A percentile compares a stretch with the other conserved stretches of the same genome.
phyloP scores from a whole-genome alignment of 2,797 vertebrate genomes.

The Molossus alvarezi region DNA sequence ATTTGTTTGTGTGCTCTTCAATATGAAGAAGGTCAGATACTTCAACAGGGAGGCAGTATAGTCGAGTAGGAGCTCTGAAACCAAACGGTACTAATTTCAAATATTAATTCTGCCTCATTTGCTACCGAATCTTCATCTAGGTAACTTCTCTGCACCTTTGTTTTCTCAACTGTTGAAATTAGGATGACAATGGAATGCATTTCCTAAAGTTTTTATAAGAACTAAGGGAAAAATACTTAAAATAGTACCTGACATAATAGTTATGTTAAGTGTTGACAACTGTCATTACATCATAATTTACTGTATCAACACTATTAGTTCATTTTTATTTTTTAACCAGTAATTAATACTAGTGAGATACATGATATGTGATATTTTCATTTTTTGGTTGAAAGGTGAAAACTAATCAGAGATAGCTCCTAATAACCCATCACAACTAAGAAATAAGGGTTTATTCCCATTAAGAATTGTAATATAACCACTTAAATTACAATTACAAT shows the following conservation, averaged over 20 bases:
- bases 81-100: not conserved
- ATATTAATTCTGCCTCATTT: not conserved
- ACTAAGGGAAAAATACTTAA: not conserved
- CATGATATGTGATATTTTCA: not conserved
- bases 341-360: conserved; percentile 16
- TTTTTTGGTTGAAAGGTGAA: not conserved
- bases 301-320: not conserved
- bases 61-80: not conserved
- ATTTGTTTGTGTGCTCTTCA: not conserved
- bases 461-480: not conserved
- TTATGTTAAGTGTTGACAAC: not conserved
- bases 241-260: not conserved
- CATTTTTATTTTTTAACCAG: conserved; percentile 25
- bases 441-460: not conserved
- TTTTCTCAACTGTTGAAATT: conserved; percentile 56
- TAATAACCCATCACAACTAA: not conserved
- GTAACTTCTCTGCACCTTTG: not conserved
- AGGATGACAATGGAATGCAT: not conserved
- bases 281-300: not conserved
- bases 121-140: not conserved
- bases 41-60: not conserved
- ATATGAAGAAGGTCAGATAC: not conserved
- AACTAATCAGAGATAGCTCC: not conserved
- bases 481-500: conserved; percentile 59
- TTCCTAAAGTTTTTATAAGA: conserved; percentile 28